These are phyloP conservation scores for Hypanus sabinus DNA, from an alignment of 2,113 vertebrate genomes.

Conservation along the genomic window DNA sequence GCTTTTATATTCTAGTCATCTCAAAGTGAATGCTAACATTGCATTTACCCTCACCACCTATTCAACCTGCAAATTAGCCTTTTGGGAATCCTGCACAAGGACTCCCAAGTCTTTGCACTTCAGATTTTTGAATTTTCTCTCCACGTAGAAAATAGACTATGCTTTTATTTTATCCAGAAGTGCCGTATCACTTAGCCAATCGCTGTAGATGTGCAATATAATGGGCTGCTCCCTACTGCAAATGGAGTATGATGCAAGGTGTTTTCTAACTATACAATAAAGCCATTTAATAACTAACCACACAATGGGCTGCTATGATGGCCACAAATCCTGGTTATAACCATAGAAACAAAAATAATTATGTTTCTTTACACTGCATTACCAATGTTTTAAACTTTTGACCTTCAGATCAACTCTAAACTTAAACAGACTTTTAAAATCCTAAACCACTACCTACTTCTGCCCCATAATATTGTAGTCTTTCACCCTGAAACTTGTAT, in stretches of 20 bases:
- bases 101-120: too few species aligned
- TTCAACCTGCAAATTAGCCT: too few species aligned
- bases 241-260: neutral
- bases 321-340: neutral
- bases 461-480: neutral
- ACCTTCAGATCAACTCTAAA: too few species aligned
- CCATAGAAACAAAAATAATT: neutral
- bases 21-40: too few species aligned
- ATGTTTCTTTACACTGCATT: neutral
- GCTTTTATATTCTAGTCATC: too few species aligned
- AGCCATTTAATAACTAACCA: neutral
- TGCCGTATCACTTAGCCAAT: neutral
- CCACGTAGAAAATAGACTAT: too few species aligned
- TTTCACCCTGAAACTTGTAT: neutral
- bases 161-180: too few species aligned
- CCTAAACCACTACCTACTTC: too few species aligned
- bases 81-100: too few species aligned
- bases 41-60: too few species aligned
- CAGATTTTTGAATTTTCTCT: too few species aligned
- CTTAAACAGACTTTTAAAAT: too few species aligned
- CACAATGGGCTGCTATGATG: neutral
- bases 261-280: neutral
- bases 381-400: neutral
- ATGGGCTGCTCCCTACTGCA: neutral
- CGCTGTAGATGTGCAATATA: neutral